These are phyloP conservation scores for Microcebus griseorufus DNA, from an alignment of 2,113 vertebrate genomes.

Conservation along the genomic window DNA sequence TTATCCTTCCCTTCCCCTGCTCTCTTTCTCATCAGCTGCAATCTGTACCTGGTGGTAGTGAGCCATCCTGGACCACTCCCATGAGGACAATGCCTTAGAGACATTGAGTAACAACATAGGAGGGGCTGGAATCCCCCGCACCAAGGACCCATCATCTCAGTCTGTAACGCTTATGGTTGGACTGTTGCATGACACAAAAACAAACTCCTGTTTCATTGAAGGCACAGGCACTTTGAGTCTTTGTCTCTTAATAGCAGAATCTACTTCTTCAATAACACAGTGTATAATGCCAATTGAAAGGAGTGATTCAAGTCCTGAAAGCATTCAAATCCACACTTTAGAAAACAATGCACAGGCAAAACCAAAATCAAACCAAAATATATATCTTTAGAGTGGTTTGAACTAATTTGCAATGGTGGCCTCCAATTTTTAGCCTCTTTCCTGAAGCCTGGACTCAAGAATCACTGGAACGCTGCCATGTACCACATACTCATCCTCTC, in stretches of 20 bases:
- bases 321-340: not conserved
- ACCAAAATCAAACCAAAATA: not conserved
- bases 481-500: too few relatives aligned
- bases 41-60: not conserved
- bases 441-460: not conserved
- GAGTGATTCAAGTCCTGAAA: not conserved
- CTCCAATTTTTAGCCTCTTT: not conserved
- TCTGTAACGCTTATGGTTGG: not conserved
- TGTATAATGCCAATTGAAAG: not conserved
- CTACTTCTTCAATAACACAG: not conserved
- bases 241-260: not conserved
- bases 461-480: not conserved
- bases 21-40: not conserved
- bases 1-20: too few relatives aligned
- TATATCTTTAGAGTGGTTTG: not conserved
- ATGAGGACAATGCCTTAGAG: not conserved
- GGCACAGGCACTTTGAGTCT: not conserved
- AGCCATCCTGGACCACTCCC: not conserved
- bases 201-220: conserved; percentile 5
- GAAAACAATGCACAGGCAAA: not conserved
- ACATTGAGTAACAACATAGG: not conserved
- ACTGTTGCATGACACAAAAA: not conserved
- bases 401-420: not conserved
- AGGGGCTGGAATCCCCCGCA: not conserved
- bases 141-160: not conserved